These are phyloP conservation scores for Axis porcinus DNA, from an alignment of 2,113 vertebrate genomes.

Conservation along the genomic window DNA sequence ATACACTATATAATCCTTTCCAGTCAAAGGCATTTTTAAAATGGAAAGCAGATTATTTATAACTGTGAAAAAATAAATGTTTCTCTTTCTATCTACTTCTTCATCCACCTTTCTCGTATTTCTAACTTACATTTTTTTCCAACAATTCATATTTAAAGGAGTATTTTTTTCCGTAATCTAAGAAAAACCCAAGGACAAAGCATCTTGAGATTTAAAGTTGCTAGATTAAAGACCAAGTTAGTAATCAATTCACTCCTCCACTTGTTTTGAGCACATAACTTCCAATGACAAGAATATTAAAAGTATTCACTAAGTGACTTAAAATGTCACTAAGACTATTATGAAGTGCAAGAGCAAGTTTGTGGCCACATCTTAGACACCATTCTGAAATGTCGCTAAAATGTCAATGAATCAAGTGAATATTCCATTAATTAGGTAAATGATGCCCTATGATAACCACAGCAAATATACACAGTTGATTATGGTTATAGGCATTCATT, in stretches of 20 bases:
- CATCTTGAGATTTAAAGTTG: slow-evolving; percentile 7
- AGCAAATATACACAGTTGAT: background rate
- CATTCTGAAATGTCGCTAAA: slow-evolving; percentile 26
- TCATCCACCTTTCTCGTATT: slow-evolving; percentile 64
- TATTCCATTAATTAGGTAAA: background rate
- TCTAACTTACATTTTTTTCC: slow-evolving; percentile 47
- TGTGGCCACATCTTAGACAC: background rate
- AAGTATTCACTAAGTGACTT: too few species aligned
- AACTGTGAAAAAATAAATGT: slow-evolving; percentile 70
- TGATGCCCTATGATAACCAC: background rate
- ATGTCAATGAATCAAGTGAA: background rate
- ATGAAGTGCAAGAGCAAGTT: background rate
- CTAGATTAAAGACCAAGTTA: background rate
- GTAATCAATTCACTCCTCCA: background rate
- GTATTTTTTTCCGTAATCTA: slow-evolving; percentile 9
- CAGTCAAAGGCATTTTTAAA: slow-evolving; percentile 71
- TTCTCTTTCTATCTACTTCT: slow-evolving; percentile 68
- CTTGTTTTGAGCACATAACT: background rate
- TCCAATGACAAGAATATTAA: background rate
- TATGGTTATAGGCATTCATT: background rate
- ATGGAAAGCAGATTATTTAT: slow-evolving; percentile 68
- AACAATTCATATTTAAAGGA: slow-evolving; percentile 49
- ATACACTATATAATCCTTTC: slow-evolving; percentile 75
- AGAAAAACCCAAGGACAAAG: slow-evolving; percentile 22
- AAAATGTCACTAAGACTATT: background rate